Conservation (phyloP, 1,140 invertebrate species). For the Pinna nobilis region DNA sequence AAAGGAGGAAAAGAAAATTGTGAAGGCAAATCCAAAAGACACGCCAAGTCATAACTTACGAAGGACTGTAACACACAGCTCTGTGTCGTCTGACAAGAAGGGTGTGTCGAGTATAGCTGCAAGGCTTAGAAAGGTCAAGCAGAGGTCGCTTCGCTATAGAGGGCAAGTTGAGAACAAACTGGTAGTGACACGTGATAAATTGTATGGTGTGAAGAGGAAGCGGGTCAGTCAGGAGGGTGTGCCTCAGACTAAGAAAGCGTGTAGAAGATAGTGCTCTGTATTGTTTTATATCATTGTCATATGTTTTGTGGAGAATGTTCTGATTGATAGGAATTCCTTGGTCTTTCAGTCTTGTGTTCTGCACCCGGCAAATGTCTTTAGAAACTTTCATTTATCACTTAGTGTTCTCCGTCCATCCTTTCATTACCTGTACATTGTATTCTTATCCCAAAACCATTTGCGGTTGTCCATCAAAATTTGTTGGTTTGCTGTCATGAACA, state of each 20-base stretch:
- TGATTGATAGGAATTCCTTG: neutral
- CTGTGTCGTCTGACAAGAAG: neutral
- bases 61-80: neutral
- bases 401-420: conserved; percentile 1
- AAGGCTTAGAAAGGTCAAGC: conserved; percentile 6
- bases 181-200: neutral
- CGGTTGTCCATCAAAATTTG: no score
- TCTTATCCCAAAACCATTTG: no score
- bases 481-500: no score
- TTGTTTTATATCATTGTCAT: neutral
- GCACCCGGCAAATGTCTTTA: neutral
- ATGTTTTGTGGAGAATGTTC: conserved; percentile 10
- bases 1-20: neutral
- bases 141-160: conserved; percentile 12
- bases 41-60: conserved; percentile 2
- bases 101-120: neutral
- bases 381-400: no score
- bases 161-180: conserved; percentile 21
- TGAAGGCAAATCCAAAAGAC: neutral
- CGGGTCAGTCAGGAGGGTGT: neutral
- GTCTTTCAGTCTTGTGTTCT: neutral
- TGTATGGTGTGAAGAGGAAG: conserved; percentile 10
- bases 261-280: conserved; percentile 25
- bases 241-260: neutral
- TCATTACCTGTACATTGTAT: conserved; percentile 5